phyloP scores from a whole-genome alignment of 2,113 vertebrate genomes.

The Aramus guarauna region DNA sequence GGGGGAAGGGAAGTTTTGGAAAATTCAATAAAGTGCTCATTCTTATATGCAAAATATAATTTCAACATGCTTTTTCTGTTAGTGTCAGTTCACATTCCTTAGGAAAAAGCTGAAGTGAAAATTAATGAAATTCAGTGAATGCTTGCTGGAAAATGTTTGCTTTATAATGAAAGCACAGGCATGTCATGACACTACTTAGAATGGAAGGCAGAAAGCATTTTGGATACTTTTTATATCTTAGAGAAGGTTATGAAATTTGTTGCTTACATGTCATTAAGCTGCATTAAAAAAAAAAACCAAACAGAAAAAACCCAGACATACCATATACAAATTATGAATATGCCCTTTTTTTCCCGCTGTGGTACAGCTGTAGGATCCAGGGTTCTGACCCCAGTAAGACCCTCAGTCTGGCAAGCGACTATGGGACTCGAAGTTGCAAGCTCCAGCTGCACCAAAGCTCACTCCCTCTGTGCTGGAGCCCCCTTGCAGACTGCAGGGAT shows the following conservation, averaged over 20 bases:
- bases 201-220: not conserved
- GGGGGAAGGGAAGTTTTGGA: not conserved
- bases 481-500: not conserved
- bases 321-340: not conserved
- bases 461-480: not conserved
- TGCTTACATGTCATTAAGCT: not conserved
- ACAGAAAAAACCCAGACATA: not conserved
- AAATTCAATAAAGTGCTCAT: not conserved
- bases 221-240: not conserved
- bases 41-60: not conserved
- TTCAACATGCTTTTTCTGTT: not conserved
- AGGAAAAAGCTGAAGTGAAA: not conserved
- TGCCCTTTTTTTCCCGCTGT: rapidly evolving
- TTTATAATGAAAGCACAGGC: not conserved
- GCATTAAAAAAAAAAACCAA: not conserved
- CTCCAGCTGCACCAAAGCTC: not conserved
- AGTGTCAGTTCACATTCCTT: not conserved
- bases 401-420: not conserved
- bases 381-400: not conserved
- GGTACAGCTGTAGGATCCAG: not conserved
- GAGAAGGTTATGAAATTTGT: not conserved
- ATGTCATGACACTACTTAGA: not conserved
- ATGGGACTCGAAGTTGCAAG: not conserved
- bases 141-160: not conserved
- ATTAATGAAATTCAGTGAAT: not conserved